Evolutionary conservation across 2,888 invertebrate genomes (phyloP), one percentile per base, ranked within the genome.

Genomic region (Dichetophora obliterata): DNA sequence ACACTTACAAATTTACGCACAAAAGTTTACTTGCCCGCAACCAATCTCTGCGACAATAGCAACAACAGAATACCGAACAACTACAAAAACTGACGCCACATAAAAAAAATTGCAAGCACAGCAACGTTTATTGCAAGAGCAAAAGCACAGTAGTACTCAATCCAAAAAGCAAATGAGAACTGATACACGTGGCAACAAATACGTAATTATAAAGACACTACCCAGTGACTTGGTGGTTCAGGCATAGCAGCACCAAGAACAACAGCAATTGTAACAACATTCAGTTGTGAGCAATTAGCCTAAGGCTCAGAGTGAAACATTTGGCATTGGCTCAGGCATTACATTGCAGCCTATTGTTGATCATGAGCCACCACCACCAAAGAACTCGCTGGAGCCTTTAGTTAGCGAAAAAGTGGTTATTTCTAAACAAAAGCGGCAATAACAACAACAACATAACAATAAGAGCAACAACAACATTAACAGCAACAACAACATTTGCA

Each of bases 121-220:
- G 43, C 80, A 76, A 57, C 80, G 80, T 34, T 76, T 78, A 43
- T 48, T 50, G 37, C 77, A 77, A 11, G 14, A 71, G 19, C 65
- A 72, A 16, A 77, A 76, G 16, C 79, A 74, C 24, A 66, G 16
- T 16, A 78, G 76, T 52, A 78, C 79, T 6, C 63, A 77, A 11
- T 76, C 79, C 31, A 82, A 82, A 8, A 84, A 83, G 78, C 83
- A 85, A 75, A 83, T 83, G 61, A 83, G 84, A 5, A 71, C 82
- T 27, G 84, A 85, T 76, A 80, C 84, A 83, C 61, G 89, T 83
- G 83, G 90, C 89, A 77, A 91, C 91, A 85, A 85, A 75, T 84
- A 83, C 69, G 83, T 84, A 11, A 83, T 84, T 31, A 84, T 85
- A 34, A 84, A 84, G 68, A 81, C 83, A 8, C 80, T 81, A 9